Evolutionary conservation across 2,113 vertebrate genomes (phyloP).

Genomic region (Percopsis transmontana): DNA sequence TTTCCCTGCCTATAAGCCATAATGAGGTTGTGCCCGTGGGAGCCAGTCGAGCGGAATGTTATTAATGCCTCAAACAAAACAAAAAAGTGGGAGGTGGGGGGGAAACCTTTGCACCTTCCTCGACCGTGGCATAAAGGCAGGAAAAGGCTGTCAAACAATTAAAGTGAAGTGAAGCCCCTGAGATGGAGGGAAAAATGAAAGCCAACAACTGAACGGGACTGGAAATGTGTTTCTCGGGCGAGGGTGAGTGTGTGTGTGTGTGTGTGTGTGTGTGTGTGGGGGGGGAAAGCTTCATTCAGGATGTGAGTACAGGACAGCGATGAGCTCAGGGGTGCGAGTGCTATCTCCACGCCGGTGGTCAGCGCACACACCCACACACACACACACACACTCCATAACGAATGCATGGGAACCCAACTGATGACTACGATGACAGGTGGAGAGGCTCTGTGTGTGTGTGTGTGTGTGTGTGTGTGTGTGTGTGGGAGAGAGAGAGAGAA

Average conservation of each 20-base stretch:
- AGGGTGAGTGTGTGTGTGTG: background rate
- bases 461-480: slow-evolving; percentile 47
- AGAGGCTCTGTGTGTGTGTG: slow-evolving; percentile 32
- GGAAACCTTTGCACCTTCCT: slow-evolving; percentile 73
- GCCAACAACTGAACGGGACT: slow-evolving; percentile 48
- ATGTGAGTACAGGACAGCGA: slow-evolving; percentile 45
- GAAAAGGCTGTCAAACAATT: slow-evolving; percentile 85
- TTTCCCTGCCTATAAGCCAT: slow-evolving; percentile 74
- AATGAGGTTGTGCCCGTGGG: slow-evolving; percentile 82
- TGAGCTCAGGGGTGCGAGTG: slow-evolving; percentile 42
- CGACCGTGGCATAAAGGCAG: slow-evolving; percentile 75
- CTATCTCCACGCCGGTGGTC: slow-evolving; percentile 2
- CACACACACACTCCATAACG: background rate
- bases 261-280: background rate
- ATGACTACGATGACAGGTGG: background rate
- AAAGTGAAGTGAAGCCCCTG: slow-evolving; percentile 84
- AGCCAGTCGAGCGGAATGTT: slow-evolving; percentile 77
- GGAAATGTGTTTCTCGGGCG: slow-evolving; percentile 26
- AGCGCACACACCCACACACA: background rate
- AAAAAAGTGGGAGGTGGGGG: background rate
- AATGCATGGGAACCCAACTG: no score
- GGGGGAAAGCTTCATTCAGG: slow-evolving; percentile 53
- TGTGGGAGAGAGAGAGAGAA: background rate
- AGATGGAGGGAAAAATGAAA: slow-evolving; percentile 59
- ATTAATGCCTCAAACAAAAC: slow-evolving; percentile 81